Conservation (phyloP, 53 echinoderm and acorn worm species). For the Patiria pectinifera region DNA sequence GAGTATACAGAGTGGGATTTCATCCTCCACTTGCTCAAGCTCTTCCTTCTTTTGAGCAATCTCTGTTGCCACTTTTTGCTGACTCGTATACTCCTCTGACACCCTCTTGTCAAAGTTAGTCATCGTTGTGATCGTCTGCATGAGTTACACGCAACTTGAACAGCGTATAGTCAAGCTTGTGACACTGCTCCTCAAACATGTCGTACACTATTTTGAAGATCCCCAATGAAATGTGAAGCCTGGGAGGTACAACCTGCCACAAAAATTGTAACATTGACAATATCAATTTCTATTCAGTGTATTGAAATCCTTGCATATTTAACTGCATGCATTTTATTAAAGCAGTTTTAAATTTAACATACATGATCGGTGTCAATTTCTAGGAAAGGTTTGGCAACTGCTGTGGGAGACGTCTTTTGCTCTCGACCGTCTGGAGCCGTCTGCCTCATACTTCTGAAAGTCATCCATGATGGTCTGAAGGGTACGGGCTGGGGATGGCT, state of each 20-base stretch:
- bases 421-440: not conserved
- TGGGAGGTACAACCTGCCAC: constrained; percentile 22
- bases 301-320: not conserved
- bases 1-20: constrained; percentile 4
- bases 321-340: not conserved
- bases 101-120: not conserved
- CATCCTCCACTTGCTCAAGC: constrained; percentile 30
- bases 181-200: constrained; percentile 3
- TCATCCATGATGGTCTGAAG: not conserved
- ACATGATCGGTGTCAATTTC: constrained; percentile 49
- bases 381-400: constrained; percentile 2
- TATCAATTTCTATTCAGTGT: not conserved
- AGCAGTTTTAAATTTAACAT: constrained; percentile 22
- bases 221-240: constrained; percentile 42
- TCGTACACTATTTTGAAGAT: constrained; percentile 42
- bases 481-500: not conserved
- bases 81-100: not conserved
- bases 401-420: constrained; percentile 49
- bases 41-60: not conserved
- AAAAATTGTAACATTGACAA: not conserved
- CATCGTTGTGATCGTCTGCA: not conserved
- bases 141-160: not conserved
- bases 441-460: not conserved
- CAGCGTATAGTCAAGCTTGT: constrained; percentile 16
- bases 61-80: not conserved